phyloP scores from a whole-genome alignment of 92 coral and sea anemone species.

The Isaurus tuberculatus region DNA sequence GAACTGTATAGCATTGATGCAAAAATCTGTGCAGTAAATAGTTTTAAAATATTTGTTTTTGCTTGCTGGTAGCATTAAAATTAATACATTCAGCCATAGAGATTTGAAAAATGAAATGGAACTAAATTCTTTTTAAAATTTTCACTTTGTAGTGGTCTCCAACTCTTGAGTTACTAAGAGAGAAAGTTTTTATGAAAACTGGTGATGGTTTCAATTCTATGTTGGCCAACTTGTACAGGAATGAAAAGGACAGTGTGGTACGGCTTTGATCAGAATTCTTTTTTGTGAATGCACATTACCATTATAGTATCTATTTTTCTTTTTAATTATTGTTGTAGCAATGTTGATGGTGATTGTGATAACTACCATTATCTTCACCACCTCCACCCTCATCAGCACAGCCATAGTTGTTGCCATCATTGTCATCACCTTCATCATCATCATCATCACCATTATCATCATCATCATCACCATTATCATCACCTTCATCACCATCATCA shows the following conservation, averaged over 20 bases:
- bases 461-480: no score
- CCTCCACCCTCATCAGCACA: no score
- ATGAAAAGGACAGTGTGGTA: slow-evolving; percentile 89
- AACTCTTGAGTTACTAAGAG: slow-evolving; percentile 66
- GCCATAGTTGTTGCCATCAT: no score
- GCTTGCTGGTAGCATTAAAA: neutral
- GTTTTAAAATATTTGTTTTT: no score
- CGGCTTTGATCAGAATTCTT: neutral
- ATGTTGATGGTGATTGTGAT: no score
- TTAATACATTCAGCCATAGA: neutral
- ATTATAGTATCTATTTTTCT: neutral
- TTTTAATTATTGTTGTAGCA: no score
- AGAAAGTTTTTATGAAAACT: slow-evolving; percentile 64
- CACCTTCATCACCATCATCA: no score
- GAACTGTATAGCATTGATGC: no score
- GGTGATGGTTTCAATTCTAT: slow-evolving; percentile 78
- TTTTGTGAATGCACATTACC: neutral
- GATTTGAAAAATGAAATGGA: neutral
- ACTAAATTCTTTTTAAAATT: neutral
- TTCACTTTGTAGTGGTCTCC: slow-evolving; percentile 74
- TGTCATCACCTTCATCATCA: no score
- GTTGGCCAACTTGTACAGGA: slow-evolving; percentile 86
- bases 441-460: no score
- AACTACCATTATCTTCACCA: no score
- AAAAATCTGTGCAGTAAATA: no score